A percentile compares a stretch with the other conserved stretches of the same genome.
phyloP scores from a whole-genome alignment of 2,797 vertebrate genomes.

The Huso huso region DNA sequence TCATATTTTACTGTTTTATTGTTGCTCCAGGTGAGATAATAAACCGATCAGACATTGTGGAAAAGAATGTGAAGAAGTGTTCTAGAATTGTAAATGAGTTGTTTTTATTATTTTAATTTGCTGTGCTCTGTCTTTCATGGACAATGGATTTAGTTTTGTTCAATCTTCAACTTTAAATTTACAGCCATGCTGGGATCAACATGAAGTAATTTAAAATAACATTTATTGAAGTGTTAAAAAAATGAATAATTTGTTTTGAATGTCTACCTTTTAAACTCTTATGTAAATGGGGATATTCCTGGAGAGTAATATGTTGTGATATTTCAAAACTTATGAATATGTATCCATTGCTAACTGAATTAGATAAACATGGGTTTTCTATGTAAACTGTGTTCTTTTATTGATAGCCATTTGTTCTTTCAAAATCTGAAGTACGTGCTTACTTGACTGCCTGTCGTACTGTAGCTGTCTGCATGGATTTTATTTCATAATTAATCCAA shows the following conservation, averaged over 20 bases:
- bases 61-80: no score
- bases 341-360: neutral
- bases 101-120: no score
- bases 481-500: no score
- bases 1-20: no score
- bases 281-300: neutral
- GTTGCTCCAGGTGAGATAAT: no score
- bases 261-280: neutral
- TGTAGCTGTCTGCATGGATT: no score
- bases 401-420: neutral
- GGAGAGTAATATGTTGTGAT: neutral
- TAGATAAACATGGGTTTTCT: slow-evolving; percentile 6
- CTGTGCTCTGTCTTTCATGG: no score
- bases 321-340: neutral
- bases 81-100: no score
- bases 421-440: slow-evolving; percentile 2
- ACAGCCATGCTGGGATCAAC: neutral
- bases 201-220: neutral
- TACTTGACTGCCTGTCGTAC: neutral
- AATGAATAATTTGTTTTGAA: neutral
- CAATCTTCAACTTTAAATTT: neutral
- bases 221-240: no score
- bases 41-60: no score
- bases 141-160: no score
- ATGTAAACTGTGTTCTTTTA: neutral